Percentiles rank a stretch among this genome's conserved stretches.
phyloP scores from a whole-genome alignment of 2,888 invertebrate genomes.

The Imbricaverruca yamaguchii region DNA sequence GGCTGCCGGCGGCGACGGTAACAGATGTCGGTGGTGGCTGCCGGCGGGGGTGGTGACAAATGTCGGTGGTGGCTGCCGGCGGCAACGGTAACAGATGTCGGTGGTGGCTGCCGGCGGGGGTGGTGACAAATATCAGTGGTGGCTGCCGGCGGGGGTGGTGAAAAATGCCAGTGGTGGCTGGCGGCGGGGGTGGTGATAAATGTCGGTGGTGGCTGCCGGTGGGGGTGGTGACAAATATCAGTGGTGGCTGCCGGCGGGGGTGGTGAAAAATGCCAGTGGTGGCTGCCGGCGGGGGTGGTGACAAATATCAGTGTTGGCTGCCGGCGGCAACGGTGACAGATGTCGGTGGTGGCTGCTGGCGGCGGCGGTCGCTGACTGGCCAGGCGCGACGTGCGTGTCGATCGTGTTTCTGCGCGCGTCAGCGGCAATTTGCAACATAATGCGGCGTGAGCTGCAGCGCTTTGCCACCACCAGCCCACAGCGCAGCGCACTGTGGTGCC shows the following conservation, averaged over 20 bases:
- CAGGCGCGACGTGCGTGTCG: not conserved
- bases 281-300: too few relatives aligned
- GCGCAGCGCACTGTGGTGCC: not conserved
- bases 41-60: too few relatives aligned
- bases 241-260: not conserved
- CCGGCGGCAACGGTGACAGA: not conserved
- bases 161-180: too few relatives aligned
- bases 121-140: not conserved
- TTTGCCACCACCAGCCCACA: too few relatives aligned
- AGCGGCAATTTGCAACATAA: slow-evolving; percentile 5
- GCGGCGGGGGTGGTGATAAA: too few relatives aligned
- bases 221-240: too few relatives aligned
- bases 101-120: too few relatives aligned
- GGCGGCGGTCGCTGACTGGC: not conserved
- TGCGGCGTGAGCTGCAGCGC: not conserved
- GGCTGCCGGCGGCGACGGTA: too few relatives aligned
- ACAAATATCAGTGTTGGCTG: not conserved
- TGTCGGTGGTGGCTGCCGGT: too few relatives aligned
- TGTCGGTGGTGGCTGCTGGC: not conserved
- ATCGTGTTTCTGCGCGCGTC: not conserved
- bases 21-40: too few relatives aligned
- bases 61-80: not conserved
- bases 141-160: not conserved
- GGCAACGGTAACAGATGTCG: not conserved
- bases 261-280: too few relatives aligned